Conservation (phyloP, 2,888 invertebrate genomes). For the Pandemis corylana region DNA sequence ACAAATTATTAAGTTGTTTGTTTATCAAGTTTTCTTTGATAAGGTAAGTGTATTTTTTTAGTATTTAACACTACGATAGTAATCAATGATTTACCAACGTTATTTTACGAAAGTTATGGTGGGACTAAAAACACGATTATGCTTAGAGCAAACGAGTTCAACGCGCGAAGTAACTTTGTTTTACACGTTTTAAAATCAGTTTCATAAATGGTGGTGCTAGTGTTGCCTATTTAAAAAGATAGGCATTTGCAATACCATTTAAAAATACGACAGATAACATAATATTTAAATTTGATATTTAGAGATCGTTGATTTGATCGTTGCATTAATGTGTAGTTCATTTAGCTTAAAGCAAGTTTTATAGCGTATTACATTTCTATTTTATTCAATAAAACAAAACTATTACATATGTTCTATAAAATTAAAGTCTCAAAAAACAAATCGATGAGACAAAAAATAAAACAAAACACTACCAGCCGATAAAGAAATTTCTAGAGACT, state of each 20-base stretch:
- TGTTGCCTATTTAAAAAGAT: too few species aligned
- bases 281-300: too few species aligned
- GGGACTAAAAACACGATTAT: background rate
- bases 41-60: constrained; percentile 16
- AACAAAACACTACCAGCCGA: background rate
- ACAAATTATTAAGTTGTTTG: background rate
- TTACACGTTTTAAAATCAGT: background rate
- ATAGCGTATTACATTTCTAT: too few species aligned
- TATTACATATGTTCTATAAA: too few species aligned
- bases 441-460: too few species aligned
- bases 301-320: too few species aligned
- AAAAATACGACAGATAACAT: too few species aligned
- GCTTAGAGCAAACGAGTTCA: background rate
- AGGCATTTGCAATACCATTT: too few species aligned
- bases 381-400: too few species aligned
- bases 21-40: background rate
- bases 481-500: constrained; percentile 4
- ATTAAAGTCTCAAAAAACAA: too few species aligned
- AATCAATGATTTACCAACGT: background rate
- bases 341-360: too few species aligned
- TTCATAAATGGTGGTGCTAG: background rate
- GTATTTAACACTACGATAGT: background rate
- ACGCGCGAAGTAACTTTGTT: background rate
- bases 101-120: background rate
- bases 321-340: too few species aligned